Percentiles rank a stretch among this genome's conserved stretches.
These are phyloP conservation scores for Hemiprocne comata DNA, from an alignment of 2,113 vertebrate genomes.

Conservation along the genomic window DNA sequence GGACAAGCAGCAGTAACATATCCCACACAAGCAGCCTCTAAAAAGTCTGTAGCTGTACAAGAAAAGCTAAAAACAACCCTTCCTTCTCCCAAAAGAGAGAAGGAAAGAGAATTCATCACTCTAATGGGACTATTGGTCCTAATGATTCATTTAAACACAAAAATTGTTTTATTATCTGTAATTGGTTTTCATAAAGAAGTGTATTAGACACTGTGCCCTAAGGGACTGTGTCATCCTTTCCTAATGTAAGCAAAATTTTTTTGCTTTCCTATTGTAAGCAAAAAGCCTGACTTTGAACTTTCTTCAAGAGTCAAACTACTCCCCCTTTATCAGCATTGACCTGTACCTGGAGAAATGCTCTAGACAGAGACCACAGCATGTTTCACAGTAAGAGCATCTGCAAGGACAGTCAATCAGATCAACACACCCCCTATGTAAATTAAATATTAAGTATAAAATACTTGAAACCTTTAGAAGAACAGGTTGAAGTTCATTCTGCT, in stretches of 20 bases:
- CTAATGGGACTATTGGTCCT: neutral
- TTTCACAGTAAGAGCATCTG: neutral
- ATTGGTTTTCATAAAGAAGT: neutral
- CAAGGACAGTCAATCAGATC: neutral
- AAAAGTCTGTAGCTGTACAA: neutral
- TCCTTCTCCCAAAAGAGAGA: neutral
- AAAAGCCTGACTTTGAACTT: neutral
- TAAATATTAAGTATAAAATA: neutral
- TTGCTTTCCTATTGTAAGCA: too few relatives aligned
- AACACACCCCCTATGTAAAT: neutral
- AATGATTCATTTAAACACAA: neutral
- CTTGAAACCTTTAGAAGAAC: neutral
- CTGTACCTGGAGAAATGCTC: neutral
- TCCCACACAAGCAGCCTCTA: neutral
- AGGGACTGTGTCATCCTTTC: neutral
- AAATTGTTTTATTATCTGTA: neutral
- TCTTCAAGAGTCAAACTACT: neutral
- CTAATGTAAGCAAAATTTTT: too few relatives aligned
- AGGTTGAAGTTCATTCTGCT: neutral
- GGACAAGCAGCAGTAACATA: neutral
- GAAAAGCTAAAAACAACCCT: neutral
- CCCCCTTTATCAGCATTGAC: neutral
- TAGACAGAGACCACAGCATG: neutral
- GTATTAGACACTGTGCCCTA: neutral
- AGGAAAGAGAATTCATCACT: neutral